These are phyloP conservation scores for Desmophyllum pertusum DNA, from an alignment of 92 coral and sea anemone species.

Conservation along the genomic window DNA sequence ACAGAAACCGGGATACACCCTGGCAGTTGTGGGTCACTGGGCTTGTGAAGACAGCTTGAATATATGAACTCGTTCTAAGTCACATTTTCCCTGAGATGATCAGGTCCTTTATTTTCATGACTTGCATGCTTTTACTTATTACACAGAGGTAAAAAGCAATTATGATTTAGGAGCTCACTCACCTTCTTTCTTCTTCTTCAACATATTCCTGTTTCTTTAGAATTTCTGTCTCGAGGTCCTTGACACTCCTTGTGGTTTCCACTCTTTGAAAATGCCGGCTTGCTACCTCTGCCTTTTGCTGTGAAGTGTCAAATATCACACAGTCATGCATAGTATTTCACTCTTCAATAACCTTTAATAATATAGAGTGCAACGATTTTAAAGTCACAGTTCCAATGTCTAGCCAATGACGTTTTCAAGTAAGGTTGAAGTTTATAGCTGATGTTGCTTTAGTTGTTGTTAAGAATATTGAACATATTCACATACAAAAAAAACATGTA, in stretches of 20 bases:
- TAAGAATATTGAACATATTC: no score
- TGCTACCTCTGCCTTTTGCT: slow-evolving; percentile 40
- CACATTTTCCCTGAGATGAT: not conserved
- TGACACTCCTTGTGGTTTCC: slow-evolving; percentile 28
- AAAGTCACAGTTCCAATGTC: no score
- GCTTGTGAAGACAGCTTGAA: no score
- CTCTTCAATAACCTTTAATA: not conserved
- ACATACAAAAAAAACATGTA: no score
- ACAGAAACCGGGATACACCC: no score
- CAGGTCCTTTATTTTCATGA: not conserved
- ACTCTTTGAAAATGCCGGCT: slow-evolving; percentile 17
- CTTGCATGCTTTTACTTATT: not conserved
- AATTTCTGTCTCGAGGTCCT: slow-evolving; percentile 34
- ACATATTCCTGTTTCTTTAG: slow-evolving; percentile 13
- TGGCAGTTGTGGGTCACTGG: no score
- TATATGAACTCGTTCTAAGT: not conserved
- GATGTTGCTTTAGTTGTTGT: no score
- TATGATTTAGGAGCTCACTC: not conserved
- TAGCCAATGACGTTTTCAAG: no score
- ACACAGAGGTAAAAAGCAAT: not conserved
- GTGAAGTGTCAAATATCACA: not conserved
- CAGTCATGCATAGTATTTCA: not conserved
- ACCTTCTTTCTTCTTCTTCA: slow-evolving; percentile 30
- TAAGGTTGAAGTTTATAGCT: no score
- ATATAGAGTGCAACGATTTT: no score